These are phyloP conservation scores for Drosophila hawaiiensis DNA, from an alignment of 2,888 invertebrate species.

Conservation along the genomic window DNA sequence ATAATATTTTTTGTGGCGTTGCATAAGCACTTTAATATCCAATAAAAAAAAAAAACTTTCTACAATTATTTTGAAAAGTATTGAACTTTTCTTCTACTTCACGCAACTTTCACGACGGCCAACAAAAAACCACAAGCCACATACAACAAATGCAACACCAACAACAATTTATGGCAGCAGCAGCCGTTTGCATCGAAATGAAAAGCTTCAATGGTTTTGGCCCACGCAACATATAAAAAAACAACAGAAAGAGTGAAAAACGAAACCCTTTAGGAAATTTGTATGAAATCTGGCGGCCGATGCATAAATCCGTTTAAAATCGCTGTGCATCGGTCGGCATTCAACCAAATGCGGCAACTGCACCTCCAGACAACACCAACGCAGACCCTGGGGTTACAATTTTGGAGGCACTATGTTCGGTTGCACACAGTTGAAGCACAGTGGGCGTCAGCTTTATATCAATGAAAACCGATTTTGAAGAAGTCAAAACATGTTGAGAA, in stretches of 20 bases:
- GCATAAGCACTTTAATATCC: slow-evolving; percentile 54
- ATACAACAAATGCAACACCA: slow-evolving; percentile 31
- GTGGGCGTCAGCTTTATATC: slow-evolving; percentile 45
- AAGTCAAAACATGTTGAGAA: neutral
- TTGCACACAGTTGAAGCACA: slow-evolving; percentile 53
- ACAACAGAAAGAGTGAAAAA: slow-evolving; percentile 52
- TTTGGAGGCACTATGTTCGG: slow-evolving; percentile 46
- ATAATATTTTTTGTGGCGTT: slow-evolving; percentile 20
- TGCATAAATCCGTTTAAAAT: slow-evolving; percentile 77
- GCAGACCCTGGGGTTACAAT: slow-evolving; percentile 62
- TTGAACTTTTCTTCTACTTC: slow-evolving; percentile 79
- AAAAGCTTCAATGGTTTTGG: slow-evolving; percentile 59
- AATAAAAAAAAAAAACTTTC: slow-evolving; percentile 63
- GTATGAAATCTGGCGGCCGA: slow-evolving; percentile 59
- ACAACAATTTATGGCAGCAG: slow-evolving; percentile 68
- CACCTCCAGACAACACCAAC: slow-evolving; percentile 67
- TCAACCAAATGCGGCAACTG: slow-evolving; percentile 54
- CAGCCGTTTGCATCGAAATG: slow-evolving; percentile 62
- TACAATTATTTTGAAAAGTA: slow-evolving; percentile 78
- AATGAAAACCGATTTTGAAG: slow-evolving; percentile 27
- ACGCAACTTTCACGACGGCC: slow-evolving; percentile 79
- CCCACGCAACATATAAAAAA: slow-evolving; percentile 67
- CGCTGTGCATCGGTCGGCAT: slow-evolving; percentile 53
- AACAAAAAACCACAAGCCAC: slow-evolving; percentile 53
- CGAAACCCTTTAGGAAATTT: slow-evolving; percentile 81